phyloP scores from a whole-genome alignment of 2,797 vertebrate genomes.

The Gallinago solitaria region DNA sequence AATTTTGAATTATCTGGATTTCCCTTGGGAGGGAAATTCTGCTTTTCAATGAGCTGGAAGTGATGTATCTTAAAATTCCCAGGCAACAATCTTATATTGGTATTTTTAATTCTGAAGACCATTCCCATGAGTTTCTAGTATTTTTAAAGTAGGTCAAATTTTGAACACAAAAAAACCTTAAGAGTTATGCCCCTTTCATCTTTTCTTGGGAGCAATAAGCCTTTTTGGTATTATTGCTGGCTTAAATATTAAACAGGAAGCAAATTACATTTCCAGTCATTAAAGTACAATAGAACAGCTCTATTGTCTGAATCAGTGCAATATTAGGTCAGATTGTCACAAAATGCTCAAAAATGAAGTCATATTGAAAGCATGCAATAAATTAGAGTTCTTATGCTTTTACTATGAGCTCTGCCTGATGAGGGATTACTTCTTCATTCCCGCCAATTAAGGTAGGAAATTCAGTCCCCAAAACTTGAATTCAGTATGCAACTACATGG shows the following conservation, averaged over 20 bases:
- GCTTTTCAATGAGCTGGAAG: conserved; percentile 61
- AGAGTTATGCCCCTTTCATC: conserved; percentile 69
- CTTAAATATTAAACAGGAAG: conserved; percentile 73
- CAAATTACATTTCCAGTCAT: conserved; percentile 69
- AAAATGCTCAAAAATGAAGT: conserved; percentile 65
- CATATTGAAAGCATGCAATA: conserved; percentile 64
- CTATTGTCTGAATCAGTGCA: conserved; percentile 67
- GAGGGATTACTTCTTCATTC: conserved; percentile 28
- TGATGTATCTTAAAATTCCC: conserved; percentile 66
- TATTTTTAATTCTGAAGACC: conserved; percentile 68
- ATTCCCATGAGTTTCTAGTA: conserved; percentile 60
- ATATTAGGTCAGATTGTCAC: conserved; percentile 64
- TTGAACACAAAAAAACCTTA: conserved; percentile 63
- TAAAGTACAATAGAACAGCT: conserved; percentile 68
- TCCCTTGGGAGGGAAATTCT: conserved; percentile 58
- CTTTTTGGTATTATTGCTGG: conserved; percentile 57
- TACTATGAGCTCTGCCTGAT: neutral
- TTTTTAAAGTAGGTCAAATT: conserved; percentile 72
- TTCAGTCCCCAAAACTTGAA: neutral
- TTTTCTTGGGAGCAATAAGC: conserved; percentile 62
- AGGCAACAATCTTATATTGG: conserved; percentile 68
- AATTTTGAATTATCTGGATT: conserved; percentile 65
- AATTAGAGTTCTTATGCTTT: conserved; percentile 49
- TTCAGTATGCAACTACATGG: neutral
- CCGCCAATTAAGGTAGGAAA: conserved; percentile 29